These are phyloP conservation scores for Ophion obscuratus DNA, from an alignment of 2,888 invertebrate genomes.

Conservation along the genomic window DNA sequence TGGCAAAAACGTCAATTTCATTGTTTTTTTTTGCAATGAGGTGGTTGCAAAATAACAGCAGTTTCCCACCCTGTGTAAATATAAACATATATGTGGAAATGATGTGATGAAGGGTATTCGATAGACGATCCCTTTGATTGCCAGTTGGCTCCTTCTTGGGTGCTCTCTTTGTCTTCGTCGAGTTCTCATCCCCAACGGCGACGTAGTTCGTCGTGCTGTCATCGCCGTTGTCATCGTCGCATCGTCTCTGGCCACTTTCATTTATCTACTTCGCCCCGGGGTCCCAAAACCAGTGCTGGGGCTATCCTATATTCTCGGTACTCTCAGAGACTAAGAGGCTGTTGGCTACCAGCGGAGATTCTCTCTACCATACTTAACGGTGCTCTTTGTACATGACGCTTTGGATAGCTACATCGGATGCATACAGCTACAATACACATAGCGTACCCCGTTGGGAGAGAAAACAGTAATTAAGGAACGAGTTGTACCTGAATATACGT, in stretches of 20 bases:
- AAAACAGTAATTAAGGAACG: conserved; percentile 68
- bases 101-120: conserved; percentile 27
- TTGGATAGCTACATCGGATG: not conserved
- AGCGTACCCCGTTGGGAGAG: conserved; percentile 41
- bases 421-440: conserved; percentile 1
- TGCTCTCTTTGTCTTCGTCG: conserved; percentile 29
- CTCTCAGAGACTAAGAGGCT: conserved; percentile 15
- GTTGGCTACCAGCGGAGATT: conserved; percentile 15
- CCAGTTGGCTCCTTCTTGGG: conserved; percentile 37
- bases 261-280: conserved; percentile 64
- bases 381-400: conserved; percentile 5
- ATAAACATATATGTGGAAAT: not conserved
- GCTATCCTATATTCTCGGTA: conserved; percentile 1
- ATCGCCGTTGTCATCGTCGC: conserved; percentile 27
- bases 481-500: conserved; percentile 34
- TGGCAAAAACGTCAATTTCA: no score
- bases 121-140: conserved; percentile 53
- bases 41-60: no score
- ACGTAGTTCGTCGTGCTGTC: not conserved
- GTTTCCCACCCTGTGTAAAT: no score
- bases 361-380: conserved; percentile 39
- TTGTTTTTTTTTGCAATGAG: no score
- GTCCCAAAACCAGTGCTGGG: conserved; percentile 21
- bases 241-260: conserved; percentile 59
- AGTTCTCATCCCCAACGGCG: conserved; percentile 17